Evolutionary conservation across 2,797 vertebrate genomes (phyloP).

Genomic region (Galaxias olidus): DNA sequence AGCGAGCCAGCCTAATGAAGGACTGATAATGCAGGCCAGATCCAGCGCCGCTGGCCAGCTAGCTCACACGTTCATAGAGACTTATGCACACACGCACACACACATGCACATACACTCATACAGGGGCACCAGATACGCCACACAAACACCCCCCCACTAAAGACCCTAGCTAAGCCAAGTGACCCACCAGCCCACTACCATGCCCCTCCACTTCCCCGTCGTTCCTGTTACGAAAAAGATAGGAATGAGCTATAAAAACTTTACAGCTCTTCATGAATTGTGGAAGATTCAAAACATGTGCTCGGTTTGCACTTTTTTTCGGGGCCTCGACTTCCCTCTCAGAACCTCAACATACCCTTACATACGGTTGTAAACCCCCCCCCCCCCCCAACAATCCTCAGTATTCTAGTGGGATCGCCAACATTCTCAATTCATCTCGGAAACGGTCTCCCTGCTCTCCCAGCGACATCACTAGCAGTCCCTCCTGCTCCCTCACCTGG

Average conservation of each 20-base stretch:
- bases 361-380: background rate
- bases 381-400: too few relatives aligned
- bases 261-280: constrained; percentile 51
- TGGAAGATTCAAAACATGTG: constrained; percentile 60
- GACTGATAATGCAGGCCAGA: constrained; percentile 41
- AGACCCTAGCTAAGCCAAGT: constrained; percentile 28
- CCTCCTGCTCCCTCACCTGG: too few relatives aligned
- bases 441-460: too few relatives aligned
- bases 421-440: background rate
- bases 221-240: constrained; percentile 56
- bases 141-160: background rate
- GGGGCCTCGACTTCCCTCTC: constrained; percentile 26
- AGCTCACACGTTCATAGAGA: background rate
- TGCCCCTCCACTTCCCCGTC: constrained; percentile 43
- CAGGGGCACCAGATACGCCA: too few relatives aligned
- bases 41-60: constrained; percentile 21
- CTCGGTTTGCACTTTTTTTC: constrained; percentile 39
- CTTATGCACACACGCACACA: background rate
- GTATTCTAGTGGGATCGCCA: too few relatives aligned
- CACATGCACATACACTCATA: constrained; percentile 17
- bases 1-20: constrained; percentile 34
- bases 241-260: constrained; percentile 67
- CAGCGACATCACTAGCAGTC: background rate
- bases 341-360: constrained; percentile 29
- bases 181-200: constrained; percentile 40